phyloP scores from a whole-genome alignment of 2,888 invertebrate species.

The Synergus japonicus region DNA sequence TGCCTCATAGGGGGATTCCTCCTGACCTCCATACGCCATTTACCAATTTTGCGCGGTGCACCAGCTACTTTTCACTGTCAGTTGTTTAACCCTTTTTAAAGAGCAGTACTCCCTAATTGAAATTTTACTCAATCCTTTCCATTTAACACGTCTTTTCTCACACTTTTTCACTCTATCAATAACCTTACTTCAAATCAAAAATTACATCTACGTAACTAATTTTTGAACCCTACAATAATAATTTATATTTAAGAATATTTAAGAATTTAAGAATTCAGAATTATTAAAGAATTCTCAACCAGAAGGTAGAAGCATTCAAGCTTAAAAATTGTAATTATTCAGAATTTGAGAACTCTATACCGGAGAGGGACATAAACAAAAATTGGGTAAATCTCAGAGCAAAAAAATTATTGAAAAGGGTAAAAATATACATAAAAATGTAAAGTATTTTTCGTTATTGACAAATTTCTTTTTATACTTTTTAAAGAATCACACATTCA shows the following conservation, averaged over 20 bases:
- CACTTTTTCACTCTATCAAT: no score
- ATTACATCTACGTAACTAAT: no score
- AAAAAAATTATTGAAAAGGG: background rate
- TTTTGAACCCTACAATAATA: no score
- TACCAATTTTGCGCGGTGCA: constrained; percentile 9
- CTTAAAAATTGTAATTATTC: no score
- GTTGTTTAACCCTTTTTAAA: constrained; percentile 7
- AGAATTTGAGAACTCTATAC: background rate
- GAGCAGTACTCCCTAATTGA: background rate
- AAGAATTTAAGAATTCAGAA: no score
- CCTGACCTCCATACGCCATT: background rate
- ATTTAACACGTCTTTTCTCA: background rate
- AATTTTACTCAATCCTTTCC: constrained; percentile 20
- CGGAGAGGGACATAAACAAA: background rate
- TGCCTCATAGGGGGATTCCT: background rate
- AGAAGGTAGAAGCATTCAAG: no score
- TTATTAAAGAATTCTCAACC: no score
- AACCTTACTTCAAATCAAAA: no score
- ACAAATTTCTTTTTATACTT: background rate
- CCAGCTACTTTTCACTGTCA: constrained; percentile 23
- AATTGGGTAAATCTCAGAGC: background rate
- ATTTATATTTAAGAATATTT: no score
- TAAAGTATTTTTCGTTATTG: background rate
- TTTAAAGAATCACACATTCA: background rate
- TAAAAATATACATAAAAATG: background rate